Evolutionary conservation across 2,797 vertebrate species (phyloP).

Genomic region (Labeo calbasu): DNA sequence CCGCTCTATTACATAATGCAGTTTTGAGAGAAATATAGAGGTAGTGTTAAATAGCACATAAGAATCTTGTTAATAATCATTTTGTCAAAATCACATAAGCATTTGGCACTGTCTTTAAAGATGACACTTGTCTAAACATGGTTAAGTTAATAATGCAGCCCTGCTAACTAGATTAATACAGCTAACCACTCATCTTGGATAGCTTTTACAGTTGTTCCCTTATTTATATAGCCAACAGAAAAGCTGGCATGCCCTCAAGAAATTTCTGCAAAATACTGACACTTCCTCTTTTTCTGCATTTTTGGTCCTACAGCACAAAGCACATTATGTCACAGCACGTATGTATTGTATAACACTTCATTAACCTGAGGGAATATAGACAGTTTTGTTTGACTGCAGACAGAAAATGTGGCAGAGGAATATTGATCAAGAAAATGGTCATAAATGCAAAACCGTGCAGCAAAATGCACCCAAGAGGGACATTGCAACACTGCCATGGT

Average conservation of each 20-base stretch:
- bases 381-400: neutral
- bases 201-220: neutral
- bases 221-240: neutral
- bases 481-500: neutral
- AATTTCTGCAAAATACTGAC: neutral
- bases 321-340: neutral
- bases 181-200: neutral
- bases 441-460: constrained; percentile 13
- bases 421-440: neutral
- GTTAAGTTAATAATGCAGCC: neutral
- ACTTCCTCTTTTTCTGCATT: constrained; percentile 4
- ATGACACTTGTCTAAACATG: neutral
- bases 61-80: neutral
- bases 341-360: neutral
- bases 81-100: neutral
- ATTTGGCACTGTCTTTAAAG: neutral
- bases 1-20: constrained; percentile 11
- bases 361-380: neutral
- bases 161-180: neutral
- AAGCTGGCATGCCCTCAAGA: neutral
- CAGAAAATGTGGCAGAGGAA: neutral
- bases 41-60: neutral
- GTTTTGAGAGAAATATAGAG: neutral
- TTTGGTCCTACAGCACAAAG: neutral
- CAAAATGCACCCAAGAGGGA: neutral